Evolutionary conservation across 2,113 vertebrate species (phyloP), one percentile per base, ranked within the genome.

Genomic region (Peucedramus taeniatus): DNA sequence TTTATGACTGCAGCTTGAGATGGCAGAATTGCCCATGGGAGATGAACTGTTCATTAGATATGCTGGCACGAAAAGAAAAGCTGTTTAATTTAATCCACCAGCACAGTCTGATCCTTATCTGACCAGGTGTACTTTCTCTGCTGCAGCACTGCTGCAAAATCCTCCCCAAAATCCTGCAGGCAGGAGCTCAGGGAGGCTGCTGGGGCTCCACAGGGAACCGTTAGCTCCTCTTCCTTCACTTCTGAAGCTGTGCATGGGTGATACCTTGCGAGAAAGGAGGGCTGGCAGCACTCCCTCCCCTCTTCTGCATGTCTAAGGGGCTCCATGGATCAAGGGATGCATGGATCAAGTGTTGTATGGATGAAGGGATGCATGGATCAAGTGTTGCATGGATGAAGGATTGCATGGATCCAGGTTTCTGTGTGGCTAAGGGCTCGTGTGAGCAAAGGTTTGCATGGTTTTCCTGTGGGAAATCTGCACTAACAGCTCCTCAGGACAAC

Each of bases 51-150:
- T 97, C 94, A 66, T 97, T 95, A 96, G 96, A 95, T 93, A 94
- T 93, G 95, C 93, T 96, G 96, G 96, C 97, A 97, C 3, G 0
- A 16, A 95, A 94, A 97, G 83, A 95, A 95, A 96, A 96, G 81
- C 92, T 88, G 91, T 93, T 97, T 95, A 96, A 97, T 97, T 94
- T 87, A 94, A 95, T 95, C 94, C 91, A 89, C 77, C 93, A 88
- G 96, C 94, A 96, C 79, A 83, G 83, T 22, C 91, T 94, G 97
- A 97, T 97, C 93, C 54, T 96, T 96, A 94, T 97, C 96, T 93
- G 82, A 54, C 95, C 93, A 96, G 97, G 97, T 97, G 96, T 87
- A 95, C 77, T 75, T 92, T 83, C 84, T 96, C 47, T 3, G 90
- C 93, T 94, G 91, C 76, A 90, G 94, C 91, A 57, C 37, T 8